A percentile compares a stretch with the other conserved stretches of the same genome.
Evolutionary conservation across 1,140 invertebrate genomes (phyloP).

Genomic region (Atopsyche davidsoni): DNA sequence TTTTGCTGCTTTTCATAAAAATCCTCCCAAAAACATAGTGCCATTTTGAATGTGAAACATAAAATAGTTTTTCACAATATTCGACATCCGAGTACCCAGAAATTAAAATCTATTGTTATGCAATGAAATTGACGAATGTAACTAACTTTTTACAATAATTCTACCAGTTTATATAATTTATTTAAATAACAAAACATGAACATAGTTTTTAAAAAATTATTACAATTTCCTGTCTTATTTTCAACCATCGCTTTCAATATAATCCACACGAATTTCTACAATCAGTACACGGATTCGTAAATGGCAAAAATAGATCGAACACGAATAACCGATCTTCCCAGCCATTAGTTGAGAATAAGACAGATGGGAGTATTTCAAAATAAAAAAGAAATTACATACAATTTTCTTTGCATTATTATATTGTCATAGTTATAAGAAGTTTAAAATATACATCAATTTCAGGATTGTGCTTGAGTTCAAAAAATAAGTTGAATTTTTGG

Average conservation of each 20-base stretch:
- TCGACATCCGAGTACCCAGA: background rate
- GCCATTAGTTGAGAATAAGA: too few species aligned
- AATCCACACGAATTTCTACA: too few species aligned
- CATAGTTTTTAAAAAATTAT: too few species aligned
- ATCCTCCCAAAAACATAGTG: conserved; percentile 2
- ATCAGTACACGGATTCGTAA: background rate
- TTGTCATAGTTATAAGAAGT: background rate
- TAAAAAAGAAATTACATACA: too few species aligned
- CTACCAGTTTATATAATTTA: too few species aligned
- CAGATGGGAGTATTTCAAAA: too few species aligned
- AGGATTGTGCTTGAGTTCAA: background rate
- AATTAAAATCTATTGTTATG: conserved; percentile 3
- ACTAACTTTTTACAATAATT: too few species aligned
- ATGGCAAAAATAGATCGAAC: background rate
- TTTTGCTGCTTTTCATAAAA: background rate
- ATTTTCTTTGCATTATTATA: background rate
- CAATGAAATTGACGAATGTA: background rate
- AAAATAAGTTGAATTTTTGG: background rate
- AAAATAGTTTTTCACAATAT: background rate
- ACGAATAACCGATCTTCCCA: too few species aligned
- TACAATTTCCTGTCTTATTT: too few species aligned
- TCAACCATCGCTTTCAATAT: too few species aligned
- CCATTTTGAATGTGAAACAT: background rate
- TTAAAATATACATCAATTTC: background rate
- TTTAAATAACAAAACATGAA: too few species aligned